A percentile compares a stretch with the other conserved stretches of the same genome.
Evolutionary conservation across 2,113 vertebrate genomes (phyloP).

Genomic region (Ovibos moschatus): DNA sequence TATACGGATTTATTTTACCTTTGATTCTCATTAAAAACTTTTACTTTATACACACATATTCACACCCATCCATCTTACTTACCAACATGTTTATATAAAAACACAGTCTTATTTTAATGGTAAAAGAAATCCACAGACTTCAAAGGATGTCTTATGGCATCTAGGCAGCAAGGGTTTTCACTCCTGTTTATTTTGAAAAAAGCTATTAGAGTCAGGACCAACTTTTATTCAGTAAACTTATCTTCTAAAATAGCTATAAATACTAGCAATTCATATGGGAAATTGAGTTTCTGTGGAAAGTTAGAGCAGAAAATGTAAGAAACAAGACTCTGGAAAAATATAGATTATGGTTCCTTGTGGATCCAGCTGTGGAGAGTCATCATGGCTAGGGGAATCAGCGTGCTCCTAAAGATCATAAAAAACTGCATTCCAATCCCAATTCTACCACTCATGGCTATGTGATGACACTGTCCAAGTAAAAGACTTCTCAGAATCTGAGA

Average conservation of each 20-base stretch:
- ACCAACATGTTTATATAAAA: neutral
- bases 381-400: neutral
- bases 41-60: neutral
- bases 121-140: neutral
- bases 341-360: neutral
- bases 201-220: neutral
- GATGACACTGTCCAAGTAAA: neutral
- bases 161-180: neutral
- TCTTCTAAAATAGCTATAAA: neutral
- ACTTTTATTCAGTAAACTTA: slow-evolving; percentile 6
- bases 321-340: neutral
- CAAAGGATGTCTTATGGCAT: neutral
- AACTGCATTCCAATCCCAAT: neutral
- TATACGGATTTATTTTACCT: neutral
- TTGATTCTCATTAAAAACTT: slow-evolving; percentile 2
- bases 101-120: neutral
- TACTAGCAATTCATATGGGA: neutral
- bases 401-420: neutral
- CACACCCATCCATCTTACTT: neutral
- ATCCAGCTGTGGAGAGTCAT: neutral
- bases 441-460: neutral
- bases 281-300: slow-evolving; percentile 15
- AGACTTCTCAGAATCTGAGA: neutral
- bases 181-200: neutral
- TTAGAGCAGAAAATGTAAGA: neutral